Percentiles rank a stretch among this genome's conserved stretches.
Conservation (phyloP, 2,888 invertebrate species). For the Eurytoma adleriae region DNA sequence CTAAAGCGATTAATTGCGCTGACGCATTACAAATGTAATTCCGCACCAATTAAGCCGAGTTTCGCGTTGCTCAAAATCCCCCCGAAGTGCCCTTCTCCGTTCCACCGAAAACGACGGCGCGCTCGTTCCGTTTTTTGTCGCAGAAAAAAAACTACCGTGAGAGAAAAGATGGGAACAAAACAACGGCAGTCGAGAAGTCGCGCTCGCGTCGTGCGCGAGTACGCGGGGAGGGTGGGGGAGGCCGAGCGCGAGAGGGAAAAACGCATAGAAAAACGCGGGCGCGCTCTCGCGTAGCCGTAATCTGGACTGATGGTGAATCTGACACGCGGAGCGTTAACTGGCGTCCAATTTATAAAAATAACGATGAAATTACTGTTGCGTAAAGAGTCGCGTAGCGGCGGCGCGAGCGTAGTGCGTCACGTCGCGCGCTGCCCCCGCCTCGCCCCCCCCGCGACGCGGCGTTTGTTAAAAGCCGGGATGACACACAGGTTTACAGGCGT, state of each 20-base stretch:
- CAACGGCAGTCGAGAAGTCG: neutral
- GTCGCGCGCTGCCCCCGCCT: conserved; percentile 12
- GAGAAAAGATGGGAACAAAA: neutral
- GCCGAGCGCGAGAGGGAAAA: neutral
- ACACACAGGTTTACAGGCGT: conserved; percentile 51
- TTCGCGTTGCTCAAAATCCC: neutral
- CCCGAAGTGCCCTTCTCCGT: neutral
- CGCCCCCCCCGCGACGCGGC: conserved; percentile 16
- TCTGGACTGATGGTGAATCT: conserved; percentile 63
- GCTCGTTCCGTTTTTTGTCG: neutral
- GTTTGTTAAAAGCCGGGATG: conserved; percentile 55
- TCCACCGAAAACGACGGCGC: neutral
- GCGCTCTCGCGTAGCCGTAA: conserved; percentile 47
- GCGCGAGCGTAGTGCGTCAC: conserved; percentile 26
- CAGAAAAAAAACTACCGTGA: no score
- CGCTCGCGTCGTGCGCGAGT: neutral
- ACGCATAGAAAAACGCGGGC: conserved; percentile 27
- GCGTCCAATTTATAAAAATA: conserved; percentile 76
- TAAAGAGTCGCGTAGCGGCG: conserved; percentile 62
- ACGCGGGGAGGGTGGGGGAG: neutral
- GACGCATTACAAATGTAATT: conserved; percentile 11
- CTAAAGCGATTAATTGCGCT: neutral
- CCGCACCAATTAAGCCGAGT: conserved; percentile 7
- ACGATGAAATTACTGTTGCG: conserved; percentile 76
- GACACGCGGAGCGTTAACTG: conserved; percentile 74